Conservation (phyloP, 1,140 invertebrate genomes). For the Anastrepha ludens region DNA sequence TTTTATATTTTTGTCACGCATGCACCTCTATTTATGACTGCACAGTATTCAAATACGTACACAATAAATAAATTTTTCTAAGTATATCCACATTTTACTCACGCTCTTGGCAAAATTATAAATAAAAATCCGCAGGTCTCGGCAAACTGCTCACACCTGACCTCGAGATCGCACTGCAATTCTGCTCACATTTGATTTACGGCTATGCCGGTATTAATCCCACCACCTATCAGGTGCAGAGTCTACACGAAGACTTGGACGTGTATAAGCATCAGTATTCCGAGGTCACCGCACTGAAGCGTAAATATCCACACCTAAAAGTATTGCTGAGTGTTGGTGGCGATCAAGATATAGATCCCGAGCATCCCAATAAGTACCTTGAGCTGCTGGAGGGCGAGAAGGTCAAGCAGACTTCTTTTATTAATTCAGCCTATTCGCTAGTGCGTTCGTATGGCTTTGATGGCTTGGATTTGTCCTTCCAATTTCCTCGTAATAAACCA, state of each 20-base stretch:
- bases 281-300: constrained; percentile 82
- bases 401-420: constrained; percentile 82
- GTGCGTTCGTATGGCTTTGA: constrained; percentile 86
- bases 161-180: constrained; percentile 82
- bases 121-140: constrained; percentile 77
- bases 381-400: constrained; percentile 80
- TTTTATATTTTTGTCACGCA: constrained; percentile 47
- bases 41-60: not conserved
- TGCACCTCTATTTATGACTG: constrained; percentile 12
- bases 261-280: constrained; percentile 83
- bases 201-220: constrained; percentile 87
- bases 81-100: not conserved
- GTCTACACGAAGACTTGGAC: constrained; percentile 83
- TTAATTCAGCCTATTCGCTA: constrained; percentile 82
- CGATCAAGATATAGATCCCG: constrained; percentile 79
- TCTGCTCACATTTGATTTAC: constrained; percentile 91
- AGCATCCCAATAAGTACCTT: constrained; percentile 71
- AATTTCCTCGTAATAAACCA: constrained; percentile 85
- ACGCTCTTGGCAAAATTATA: not conserved
- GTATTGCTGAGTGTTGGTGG: constrained; percentile 86
- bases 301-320: constrained; percentile 82
- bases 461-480: constrained; percentile 89
- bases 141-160: constrained; percentile 86
- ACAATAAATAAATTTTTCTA: constrained; percentile 21
- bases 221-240: constrained; percentile 81